phyloP scores from a whole-genome alignment of 2,888 invertebrate genomes.

The Hydrotaea cyrtoneurina region DNA sequence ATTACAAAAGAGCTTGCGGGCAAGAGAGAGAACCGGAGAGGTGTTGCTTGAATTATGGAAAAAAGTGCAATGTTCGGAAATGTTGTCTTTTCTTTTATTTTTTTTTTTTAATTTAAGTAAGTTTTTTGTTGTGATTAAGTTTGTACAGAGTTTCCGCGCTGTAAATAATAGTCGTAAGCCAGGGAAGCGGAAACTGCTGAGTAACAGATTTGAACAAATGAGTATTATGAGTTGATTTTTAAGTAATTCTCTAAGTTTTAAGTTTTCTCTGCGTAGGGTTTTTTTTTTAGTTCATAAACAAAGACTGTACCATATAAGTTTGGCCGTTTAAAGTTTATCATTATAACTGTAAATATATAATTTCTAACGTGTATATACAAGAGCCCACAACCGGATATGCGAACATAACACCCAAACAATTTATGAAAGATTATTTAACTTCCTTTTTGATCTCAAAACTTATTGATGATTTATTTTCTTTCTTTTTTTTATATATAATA shows the following conservation, averaged over 20 bases:
- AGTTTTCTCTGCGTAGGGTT: conserved; percentile 52
- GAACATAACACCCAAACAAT: conserved; percentile 52
- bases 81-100: conserved; percentile 22
- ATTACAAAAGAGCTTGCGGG: conserved; percentile 39
- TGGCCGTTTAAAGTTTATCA: conserved; percentile 60
- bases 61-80: conserved; percentile 58
- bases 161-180: conserved; percentile 52
- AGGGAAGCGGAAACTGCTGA: conserved; percentile 40
- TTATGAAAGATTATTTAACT: conserved; percentile 70
- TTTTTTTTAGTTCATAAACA: conserved; percentile 51
- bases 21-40: conserved; percentile 23
- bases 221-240: conserved; percentile 63
- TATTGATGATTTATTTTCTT: conserved; percentile 25
- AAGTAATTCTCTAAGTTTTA: conserved; percentile 31
- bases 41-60: neutral
- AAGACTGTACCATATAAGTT: conserved; percentile 66
- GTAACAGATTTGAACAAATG: conserved; percentile 48
- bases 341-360: conserved; percentile 69
- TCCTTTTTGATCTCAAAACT: conserved; percentile 75
- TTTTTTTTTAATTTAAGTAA: conserved; percentile 3
- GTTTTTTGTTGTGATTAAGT: conserved; percentile 62
- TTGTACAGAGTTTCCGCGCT: conserved; percentile 40
- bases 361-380: conserved; percentile 60
- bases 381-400: conserved; percentile 56
- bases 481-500: conserved; percentile 36